phyloP scores from a whole-genome alignment of 1,140 invertebrate species.

The Aphelinus atriplicis region DNA sequence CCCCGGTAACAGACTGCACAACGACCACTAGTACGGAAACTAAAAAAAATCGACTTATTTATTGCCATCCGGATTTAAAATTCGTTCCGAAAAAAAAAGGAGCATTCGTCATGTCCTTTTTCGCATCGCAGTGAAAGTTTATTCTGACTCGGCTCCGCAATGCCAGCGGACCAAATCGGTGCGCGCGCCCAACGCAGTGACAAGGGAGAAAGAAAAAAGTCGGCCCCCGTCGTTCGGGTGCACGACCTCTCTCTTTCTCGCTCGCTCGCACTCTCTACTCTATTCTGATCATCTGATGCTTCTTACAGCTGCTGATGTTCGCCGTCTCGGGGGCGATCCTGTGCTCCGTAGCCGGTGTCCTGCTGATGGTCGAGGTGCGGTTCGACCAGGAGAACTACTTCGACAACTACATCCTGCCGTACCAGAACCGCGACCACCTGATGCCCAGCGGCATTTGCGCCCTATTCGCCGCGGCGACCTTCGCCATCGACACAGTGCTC shows the following conservation, averaged over 20 bases:
- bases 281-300: slow-evolving; percentile 20
- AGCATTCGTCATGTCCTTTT: too few relatives aligned
- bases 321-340: slow-evolving; percentile 52
- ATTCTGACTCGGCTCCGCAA: too few relatives aligned
- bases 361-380: slow-evolving; percentile 54
- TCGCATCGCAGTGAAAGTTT: too few relatives aligned
- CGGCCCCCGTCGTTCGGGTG: neutral
- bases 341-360: slow-evolving; percentile 51
- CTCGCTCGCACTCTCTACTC: neutral
- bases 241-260: slow-evolving; percentile 12
- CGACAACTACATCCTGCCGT: slow-evolving; percentile 51
- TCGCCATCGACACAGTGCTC: slow-evolving; percentile 53
- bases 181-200: slow-evolving; percentile 1
- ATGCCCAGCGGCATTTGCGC: slow-evolving; percentile 55
- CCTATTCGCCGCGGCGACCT: slow-evolving; percentile 53
- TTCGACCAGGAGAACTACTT: slow-evolving; percentile 42
- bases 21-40: too few relatives aligned
- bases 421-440: slow-evolving; percentile 55
- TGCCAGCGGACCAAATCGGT: too few relatives aligned
- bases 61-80: too few relatives aligned
- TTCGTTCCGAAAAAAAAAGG: too few relatives aligned
- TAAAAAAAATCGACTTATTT: too few relatives aligned
- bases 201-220: neutral
- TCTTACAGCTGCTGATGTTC: slow-evolving; percentile 56
- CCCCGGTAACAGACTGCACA: too few relatives aligned